Percentiles rank a stretch among this genome's conserved stretches.
Evolutionary conservation across 2,113 vertebrate species (phyloP).

Genomic region (Oreochromis niloticus): DNA sequence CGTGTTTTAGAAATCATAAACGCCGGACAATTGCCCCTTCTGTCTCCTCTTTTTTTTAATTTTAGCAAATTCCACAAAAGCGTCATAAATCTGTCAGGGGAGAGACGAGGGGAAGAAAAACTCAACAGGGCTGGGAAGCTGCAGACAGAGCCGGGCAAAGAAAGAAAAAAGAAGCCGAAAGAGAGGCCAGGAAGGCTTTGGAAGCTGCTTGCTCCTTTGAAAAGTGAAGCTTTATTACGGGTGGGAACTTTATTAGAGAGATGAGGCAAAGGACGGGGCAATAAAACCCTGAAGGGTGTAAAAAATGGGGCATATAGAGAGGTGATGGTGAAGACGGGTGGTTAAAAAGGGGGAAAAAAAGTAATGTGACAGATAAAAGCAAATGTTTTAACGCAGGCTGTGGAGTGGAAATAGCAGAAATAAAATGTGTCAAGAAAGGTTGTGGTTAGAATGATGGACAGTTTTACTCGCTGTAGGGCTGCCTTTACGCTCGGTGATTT

Average conservation of each 20-base stretch:
- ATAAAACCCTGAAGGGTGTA: slow-evolving; percentile 37
- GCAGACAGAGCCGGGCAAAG: slow-evolving; percentile 38
- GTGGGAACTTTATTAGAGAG: slow-evolving; percentile 70
- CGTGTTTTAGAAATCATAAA: not conserved
- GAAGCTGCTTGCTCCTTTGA: slow-evolving; percentile 58
- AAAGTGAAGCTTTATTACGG: slow-evolving; percentile 73
- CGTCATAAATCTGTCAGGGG: slow-evolving; percentile 72
- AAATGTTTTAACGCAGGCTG: not conserved
- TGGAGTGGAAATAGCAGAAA: not conserved
- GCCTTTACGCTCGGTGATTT: not conserved
- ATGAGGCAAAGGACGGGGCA: slow-evolving; percentile 46
- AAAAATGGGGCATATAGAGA: not conserved
- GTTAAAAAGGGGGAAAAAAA: not conserved
- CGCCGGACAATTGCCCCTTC: slow-evolving; percentile 4
- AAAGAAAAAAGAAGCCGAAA: slow-evolving; percentile 17
- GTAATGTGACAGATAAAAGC: slow-evolving; percentile 23
- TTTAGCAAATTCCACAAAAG: slow-evolving; percentile 67
- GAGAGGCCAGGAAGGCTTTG: slow-evolving; percentile 32
- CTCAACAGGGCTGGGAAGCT: slow-evolving; percentile 44
- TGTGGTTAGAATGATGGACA: not conserved
- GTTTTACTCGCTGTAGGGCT: not conserved
- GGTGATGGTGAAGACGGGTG: not conserved
- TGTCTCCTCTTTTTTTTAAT: slow-evolving; percentile 31
- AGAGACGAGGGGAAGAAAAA: slow-evolving; percentile 26
- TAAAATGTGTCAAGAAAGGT: not conserved